Base-by-base conservation (phyloP, 2,113 vertebrate genomes). In the Camelus dromedarius region DNA sequence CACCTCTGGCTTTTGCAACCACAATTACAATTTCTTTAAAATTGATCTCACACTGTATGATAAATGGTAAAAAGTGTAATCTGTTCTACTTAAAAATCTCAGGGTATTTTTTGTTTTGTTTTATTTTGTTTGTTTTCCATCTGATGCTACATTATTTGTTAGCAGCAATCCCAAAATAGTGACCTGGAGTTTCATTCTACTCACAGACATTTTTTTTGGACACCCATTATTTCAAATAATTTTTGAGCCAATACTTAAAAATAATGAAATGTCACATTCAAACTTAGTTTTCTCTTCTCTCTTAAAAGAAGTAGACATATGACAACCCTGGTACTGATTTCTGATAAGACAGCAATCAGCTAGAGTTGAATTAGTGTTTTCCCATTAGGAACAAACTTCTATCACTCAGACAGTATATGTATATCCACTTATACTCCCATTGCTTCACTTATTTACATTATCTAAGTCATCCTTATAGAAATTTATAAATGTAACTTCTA, bases 171-270 rank as follows among this genome's bases (percentile, higher is more conserved):
- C 56, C 7, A 76, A 89, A 56, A 35, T 54, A 35, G 12, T 88
- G 8, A 91, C 38, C 24, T 20, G 1, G 8, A 91, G 18, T 81
- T 81, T 42, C 12, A 50, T 58, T 85, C 16, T 52, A 35, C 18
- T 26, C 19, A 54, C 3, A 72, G 30, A 38, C 6, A 48, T 50
- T 90, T 58, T 38, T 1, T 89, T 85, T 90, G 75, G 13, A 3
- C 26, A 42, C 20, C 32, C 26, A 81, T 48, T 20, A 42, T 52
- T 81, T 95, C 91, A 93, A 93, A 10, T 28, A 58, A 56, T 30
- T 54, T 92, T 90, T 62, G 26, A 95, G 14, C 2, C 10, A 82
- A 15, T 50, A 38, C 76, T 11, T 73, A 92, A 92, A 88, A 46
- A 70, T 48, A 8, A 64, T 16, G 11, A 85, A 89, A 76, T 62